Conservation (phyloP, 2,888 invertebrate genomes). For the Coremacera marginata region DNA sequence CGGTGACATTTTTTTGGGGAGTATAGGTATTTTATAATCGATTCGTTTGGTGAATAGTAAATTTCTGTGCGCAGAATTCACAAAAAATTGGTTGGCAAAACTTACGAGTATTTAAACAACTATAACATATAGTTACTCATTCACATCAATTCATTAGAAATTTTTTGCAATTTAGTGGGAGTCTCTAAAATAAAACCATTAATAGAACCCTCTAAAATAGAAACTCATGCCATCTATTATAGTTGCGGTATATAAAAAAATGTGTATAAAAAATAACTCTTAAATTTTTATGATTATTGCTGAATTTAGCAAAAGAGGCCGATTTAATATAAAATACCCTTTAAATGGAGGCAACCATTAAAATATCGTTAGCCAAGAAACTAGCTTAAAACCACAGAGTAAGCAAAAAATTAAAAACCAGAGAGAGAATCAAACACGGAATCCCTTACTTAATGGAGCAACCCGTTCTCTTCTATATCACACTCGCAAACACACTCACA, state of each 20-base stretch:
- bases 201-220: neutral
- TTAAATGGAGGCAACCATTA: slow-evolving; percentile 34
- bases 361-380: slow-evolving; percentile 31
- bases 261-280: slow-evolving; percentile 30
- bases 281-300: slow-evolving; percentile 33
- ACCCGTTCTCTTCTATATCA: neutral
- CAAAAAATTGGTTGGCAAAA: too few relatives aligned
- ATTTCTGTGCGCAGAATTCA: too few relatives aligned
- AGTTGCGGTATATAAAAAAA: slow-evolving; percentile 3
- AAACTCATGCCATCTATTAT: neutral
- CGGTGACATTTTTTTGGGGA: too few relatives aligned
- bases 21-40: too few relatives aligned
- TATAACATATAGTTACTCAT: too few relatives aligned
- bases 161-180: neutral
- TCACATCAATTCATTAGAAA: slow-evolving; percentile 24
- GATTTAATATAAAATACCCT: slow-evolving; percentile 36
- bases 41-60: too few relatives aligned
- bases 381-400: neutral
- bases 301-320: slow-evolving; percentile 39
- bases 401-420: neutral
- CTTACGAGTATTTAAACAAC: too few relatives aligned
- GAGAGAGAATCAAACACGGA: neutral
- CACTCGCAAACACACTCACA: neutral
- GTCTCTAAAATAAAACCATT: neutral
- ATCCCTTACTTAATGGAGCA: neutral